Evolutionary conservation across 2,113 vertebrate genomes (phyloP).

Genomic region (Dromaius novaehollandiae): DNA sequence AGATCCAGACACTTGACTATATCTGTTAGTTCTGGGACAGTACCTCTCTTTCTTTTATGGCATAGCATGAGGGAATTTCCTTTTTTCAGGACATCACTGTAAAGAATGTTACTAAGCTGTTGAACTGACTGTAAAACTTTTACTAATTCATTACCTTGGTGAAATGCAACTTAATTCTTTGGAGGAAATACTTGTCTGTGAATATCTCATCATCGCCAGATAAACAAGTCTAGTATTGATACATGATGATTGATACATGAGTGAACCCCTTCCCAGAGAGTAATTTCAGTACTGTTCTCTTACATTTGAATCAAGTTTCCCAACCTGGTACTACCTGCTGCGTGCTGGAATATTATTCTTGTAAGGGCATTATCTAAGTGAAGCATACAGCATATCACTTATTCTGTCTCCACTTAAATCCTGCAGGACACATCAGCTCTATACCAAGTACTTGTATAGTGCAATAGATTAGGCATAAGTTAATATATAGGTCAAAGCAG

Average conservation of each 20-base stretch:
- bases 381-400: not conserved
- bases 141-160: not conserved
- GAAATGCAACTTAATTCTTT: not conserved
- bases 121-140: not conserved
- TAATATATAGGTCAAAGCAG: not conserved
- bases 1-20: not conserved
- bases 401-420: not conserved
- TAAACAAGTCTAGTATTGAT: not conserved
- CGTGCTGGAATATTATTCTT: not conserved
- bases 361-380: not conserved
- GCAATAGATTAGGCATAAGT: not conserved
- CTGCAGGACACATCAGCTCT: not conserved
- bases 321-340: not conserved
- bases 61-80: not conserved
- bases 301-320: not conserved
- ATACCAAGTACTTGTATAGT: not conserved
- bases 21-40: not conserved
- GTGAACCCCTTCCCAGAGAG: not conserved
- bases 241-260: not conserved
- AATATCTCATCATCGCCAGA: not conserved
- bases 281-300: not conserved
- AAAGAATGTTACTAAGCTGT: not conserved
- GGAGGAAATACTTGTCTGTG: not conserved
- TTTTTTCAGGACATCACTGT: not conserved
- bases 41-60: not conserved